Evolutionary conservation across 1,140 invertebrate genomes (phyloP).

Genomic region (Caerostris extrusa): DNA sequence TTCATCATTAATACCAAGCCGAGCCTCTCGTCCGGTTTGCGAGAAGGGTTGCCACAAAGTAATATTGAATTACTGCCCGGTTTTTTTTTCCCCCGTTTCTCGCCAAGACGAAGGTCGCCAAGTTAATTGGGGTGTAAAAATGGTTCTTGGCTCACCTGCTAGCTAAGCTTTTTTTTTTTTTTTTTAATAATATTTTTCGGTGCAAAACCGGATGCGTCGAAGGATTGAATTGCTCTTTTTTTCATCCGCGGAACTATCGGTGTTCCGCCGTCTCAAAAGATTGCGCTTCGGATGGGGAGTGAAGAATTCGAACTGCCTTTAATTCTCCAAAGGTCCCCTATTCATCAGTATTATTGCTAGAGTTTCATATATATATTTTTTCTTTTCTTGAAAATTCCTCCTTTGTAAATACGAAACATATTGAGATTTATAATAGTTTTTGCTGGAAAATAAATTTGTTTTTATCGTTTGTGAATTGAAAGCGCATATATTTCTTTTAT

Average conservation of each 20-base stretch:
- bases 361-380: too few relatives aligned
- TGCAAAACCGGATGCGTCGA: not conserved
- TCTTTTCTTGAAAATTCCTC: too few relatives aligned
- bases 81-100: not conserved
- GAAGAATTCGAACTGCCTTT: too few relatives aligned
- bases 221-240: not conserved
- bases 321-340: too few relatives aligned
- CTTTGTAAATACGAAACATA: too few relatives aligned
- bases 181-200: slow-evolving; percentile 5
- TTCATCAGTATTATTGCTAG: too few relatives aligned
- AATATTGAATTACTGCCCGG: slow-evolving; percentile 18
- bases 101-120: slow-evolving; percentile 6
- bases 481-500: too few relatives aligned
- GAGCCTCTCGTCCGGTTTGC: slow-evolving; percentile 18
- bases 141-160: slow-evolving; percentile 2
- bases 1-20: slow-evolving; percentile 50
- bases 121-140: slow-evolving; percentile 16
- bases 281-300: too few relatives aligned
- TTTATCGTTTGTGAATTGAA: too few relatives aligned
- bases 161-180: not conserved
- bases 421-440: too few relatives aligned
- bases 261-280: too few relatives aligned
- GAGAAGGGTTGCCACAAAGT: slow-evolving; percentile 6
- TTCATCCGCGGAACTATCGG: not conserved
- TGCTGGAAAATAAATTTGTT: too few relatives aligned